phyloP scores from a whole-genome alignment of 1,140 invertebrate genomes.

The Bombus waltoni region DNA sequence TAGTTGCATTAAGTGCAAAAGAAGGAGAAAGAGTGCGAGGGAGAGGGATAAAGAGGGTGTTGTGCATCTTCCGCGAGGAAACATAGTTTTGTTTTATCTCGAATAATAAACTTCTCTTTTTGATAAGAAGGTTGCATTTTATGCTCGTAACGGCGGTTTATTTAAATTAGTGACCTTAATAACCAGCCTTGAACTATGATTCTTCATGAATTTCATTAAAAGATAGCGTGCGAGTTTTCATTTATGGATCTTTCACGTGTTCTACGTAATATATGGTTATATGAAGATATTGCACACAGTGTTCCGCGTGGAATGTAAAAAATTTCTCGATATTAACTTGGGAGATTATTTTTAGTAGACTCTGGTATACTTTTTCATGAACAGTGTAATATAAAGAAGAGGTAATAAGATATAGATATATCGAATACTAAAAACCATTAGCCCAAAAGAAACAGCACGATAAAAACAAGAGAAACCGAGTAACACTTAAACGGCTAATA shows the following conservation, averaged over 20 bases:
- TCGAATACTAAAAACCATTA: background rate
- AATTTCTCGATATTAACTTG: background rate
- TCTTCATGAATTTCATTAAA: background rate
- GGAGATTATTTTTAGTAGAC: too few species aligned
- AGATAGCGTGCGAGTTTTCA: background rate
- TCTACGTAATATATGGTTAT: background rate
- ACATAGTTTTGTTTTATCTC: constrained; percentile 43
- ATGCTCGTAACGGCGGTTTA: background rate
- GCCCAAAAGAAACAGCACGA: accelerated
- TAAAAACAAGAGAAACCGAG: too few species aligned
- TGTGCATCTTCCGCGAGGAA: constrained; percentile 11
- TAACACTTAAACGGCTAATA: background rate
- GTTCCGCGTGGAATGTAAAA: background rate
- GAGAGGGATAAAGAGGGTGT: background rate
- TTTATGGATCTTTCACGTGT: background rate
- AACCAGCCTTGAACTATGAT: constrained; percentile 3
- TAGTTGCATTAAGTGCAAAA: background rate
- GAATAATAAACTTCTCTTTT: constrained; percentile 40
- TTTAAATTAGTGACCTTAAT: constrained; percentile 41
- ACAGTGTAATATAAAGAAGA: too few species aligned
- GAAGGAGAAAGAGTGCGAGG: background rate
- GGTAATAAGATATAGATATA: background rate
- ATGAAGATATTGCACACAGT: background rate
- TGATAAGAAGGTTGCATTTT: constrained; percentile 23
- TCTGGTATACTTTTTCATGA: too few species aligned